Evolutionary conservation across 2,113 vertebrate genomes (phyloP).

Genomic region (Macrotis lagotis): DNA sequence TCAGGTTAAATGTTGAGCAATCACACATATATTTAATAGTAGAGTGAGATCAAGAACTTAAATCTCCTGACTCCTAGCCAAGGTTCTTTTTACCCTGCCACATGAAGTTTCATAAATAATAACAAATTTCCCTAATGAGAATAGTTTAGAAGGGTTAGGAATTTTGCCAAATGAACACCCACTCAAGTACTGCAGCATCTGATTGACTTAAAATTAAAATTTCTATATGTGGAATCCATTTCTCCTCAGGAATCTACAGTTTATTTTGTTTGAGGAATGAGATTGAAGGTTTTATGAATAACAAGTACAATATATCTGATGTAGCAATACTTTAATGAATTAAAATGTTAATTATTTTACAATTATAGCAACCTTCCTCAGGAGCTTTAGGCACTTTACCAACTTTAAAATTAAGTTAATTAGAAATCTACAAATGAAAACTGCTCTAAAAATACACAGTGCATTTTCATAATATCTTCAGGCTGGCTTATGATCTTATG

Average conservation of each 20-base stretch:
- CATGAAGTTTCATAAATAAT: not conserved
- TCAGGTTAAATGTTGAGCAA: not conserved
- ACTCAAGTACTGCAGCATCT: not conserved
- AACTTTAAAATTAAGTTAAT: conserved; percentile 68
- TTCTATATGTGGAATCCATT: conserved; percentile 45
- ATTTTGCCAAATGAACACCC: not conserved
- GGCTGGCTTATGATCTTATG: not conserved
- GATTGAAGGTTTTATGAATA: conserved; percentile 43
- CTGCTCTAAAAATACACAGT: not conserved
- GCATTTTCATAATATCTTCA: conserved; percentile 58
- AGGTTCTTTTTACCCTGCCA: not conserved
- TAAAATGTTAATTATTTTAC: conserved; percentile 51
- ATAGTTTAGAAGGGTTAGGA: not conserved
- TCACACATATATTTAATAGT: not conserved
- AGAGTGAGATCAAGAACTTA: not conserved
- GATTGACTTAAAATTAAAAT: conserved; percentile 1
- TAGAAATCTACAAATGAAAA: conserved; percentile 65
- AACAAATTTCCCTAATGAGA: not conserved
- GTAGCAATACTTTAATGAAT: conserved; percentile 46
- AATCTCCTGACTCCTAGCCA: not conserved
- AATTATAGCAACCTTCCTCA: conserved; percentile 12
- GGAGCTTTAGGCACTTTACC: conserved; percentile 17
- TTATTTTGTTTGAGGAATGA: conserved; percentile 40
- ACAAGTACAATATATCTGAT: not conserved
- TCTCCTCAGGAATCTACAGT: conserved; percentile 47